A percentile compares a stretch with the other conserved stretches of the same genome.
Conservation (phyloP, 2,113 vertebrate genomes). For the Polyodon spathula region DNA sequence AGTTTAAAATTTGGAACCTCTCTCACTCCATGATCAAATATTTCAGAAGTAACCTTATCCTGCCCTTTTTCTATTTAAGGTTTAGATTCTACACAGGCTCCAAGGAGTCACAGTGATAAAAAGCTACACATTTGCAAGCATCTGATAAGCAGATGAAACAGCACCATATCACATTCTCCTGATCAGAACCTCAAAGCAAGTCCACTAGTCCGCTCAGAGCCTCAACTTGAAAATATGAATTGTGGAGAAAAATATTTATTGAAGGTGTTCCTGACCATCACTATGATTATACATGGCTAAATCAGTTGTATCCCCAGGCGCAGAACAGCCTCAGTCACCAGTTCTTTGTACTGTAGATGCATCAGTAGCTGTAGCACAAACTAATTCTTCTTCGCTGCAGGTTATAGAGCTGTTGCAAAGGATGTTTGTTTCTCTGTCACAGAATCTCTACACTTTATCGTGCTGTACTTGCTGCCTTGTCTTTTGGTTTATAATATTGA, state of each 20-base stretch:
- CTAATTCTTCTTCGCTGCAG: not conserved
- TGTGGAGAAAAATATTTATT: not conserved
- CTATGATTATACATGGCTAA: not conserved
- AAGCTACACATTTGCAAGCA: not conserved
- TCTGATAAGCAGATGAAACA: not conserved
- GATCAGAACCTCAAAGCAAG: not conserved
- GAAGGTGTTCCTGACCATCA: not conserved
- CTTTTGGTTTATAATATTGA: not conserved
- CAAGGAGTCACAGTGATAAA: not conserved
- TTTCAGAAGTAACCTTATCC: not conserved
- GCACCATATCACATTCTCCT: not conserved
- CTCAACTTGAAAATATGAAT: not conserved
- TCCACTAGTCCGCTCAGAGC: not conserved
- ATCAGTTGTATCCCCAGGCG: not conserved
- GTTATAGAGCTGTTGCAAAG: not conserved
- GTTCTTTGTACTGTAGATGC: not conserved
- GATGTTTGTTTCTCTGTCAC: not conserved
- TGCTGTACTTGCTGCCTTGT: not conserved
- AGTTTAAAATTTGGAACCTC: conserved; percentile 1
- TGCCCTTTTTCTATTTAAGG: not conserved
- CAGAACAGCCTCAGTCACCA: not conserved
- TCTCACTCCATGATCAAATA: conserved; percentile 8
- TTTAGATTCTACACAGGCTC: conserved; percentile 3
- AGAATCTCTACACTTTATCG: not conserved
- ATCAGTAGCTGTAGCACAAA: not conserved